Evolutionary conservation across 1,140 invertebrate genomes (phyloP).

Genomic region (Diplogasteroides magnus): DNA sequence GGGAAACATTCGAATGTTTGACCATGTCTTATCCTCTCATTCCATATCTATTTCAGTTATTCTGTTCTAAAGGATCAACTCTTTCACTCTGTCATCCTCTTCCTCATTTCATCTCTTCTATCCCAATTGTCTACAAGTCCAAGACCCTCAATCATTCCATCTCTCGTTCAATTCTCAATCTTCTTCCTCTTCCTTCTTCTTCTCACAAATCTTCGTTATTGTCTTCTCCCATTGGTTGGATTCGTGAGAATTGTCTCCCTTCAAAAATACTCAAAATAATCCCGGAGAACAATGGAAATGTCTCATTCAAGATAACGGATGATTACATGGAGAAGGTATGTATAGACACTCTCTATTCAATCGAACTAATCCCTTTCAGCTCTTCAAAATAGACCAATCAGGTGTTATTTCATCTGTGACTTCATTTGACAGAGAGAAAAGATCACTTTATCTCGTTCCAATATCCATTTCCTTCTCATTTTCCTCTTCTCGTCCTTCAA

Average conservation of each 20-base stretch:
- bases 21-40: no score
- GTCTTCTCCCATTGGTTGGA: not conserved
- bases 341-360: no score
- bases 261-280: not conserved
- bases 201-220: not conserved
- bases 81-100: not conserved
- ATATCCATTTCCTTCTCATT: not conserved
- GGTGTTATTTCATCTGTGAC: not conserved
- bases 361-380: no score
- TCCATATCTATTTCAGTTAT: not conserved
- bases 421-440: not conserved
- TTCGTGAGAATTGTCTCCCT: not conserved
- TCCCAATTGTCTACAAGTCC: not conserved
- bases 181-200: not conserved
- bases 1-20: not conserved
- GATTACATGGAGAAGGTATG: no score
- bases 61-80: not conserved
- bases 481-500: not conserved
- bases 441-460: not conserved
- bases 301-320: no score
- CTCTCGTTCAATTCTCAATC: not conserved
- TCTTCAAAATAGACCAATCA: not conserved
- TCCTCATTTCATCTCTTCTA: not conserved
- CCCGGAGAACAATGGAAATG: no score
- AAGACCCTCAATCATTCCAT: not conserved